A percentile compares a stretch with the other conserved stretches of the same genome.
Evolutionary conservation across 1,140 invertebrate species (phyloP).

Genomic region (Asobara japonica): DNA sequence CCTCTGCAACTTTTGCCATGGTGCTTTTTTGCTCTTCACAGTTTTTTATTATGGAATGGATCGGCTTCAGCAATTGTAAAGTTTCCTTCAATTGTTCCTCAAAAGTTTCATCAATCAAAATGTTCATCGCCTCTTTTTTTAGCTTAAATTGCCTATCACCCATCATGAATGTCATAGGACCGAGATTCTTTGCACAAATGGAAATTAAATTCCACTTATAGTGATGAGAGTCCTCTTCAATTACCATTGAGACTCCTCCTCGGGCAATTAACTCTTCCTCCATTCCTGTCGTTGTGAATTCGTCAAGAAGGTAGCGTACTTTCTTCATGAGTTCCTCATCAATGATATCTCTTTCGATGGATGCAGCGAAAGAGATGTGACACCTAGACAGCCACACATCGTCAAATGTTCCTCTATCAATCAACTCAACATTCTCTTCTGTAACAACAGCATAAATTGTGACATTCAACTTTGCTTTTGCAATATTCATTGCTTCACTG

Average conservation of each 20-base stretch:
- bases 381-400: not conserved
- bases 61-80: not conserved
- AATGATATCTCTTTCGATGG: not conserved
- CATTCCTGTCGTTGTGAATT: not conserved
- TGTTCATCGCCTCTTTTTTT: not conserved
- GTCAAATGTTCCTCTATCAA: not conserved
- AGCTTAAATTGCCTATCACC: not conserved
- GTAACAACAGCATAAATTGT: not conserved
- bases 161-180: not conserved
- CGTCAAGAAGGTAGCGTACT: not conserved
- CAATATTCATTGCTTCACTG: not conserved
- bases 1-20: not conserved
- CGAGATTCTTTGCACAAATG: not conserved
- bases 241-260: not conserved
- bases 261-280: not conserved
- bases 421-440: not conserved
- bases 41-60: not conserved
- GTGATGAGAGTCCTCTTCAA: not conserved
- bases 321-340: not conserved
- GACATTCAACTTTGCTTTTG: not conserved
- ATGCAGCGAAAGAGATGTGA: not conserved
- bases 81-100: not conserved
- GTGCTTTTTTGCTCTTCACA: not conserved
- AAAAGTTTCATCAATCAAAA: not conserved
- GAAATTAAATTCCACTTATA: not conserved